These are phyloP conservation scores for Dendropsophus ebraccatus DNA, from an alignment of 2,113 vertebrate species.

Conservation along the genomic window DNA sequence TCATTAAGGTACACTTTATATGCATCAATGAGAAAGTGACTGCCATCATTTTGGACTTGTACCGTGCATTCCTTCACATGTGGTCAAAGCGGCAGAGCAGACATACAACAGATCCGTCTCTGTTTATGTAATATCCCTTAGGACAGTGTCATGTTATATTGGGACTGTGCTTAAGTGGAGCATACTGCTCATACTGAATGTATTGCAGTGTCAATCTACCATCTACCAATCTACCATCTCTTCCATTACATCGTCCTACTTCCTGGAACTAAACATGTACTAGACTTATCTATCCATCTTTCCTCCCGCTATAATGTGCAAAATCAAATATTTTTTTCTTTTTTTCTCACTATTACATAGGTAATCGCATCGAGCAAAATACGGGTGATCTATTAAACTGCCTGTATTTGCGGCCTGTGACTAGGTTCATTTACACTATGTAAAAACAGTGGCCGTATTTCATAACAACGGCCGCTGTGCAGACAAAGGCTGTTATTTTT, in stretches of 20 bases:
- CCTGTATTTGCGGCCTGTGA: too few relatives aligned
- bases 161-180: background rate
- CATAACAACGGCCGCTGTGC: too few relatives aligned
- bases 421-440: too few relatives aligned
- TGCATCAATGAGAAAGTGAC: constrained; percentile 22
- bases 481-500: too few relatives aligned
- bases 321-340: too few relatives aligned
- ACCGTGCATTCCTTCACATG: background rate
- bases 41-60: constrained; percentile 10
- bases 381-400: too few relatives aligned
- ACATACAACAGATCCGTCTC: background rate
- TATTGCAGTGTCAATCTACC: background rate
- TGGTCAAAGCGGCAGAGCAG: background rate
- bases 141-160: background rate
- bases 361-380: too few relatives aligned
- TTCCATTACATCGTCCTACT: background rate
- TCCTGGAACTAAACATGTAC: background rate
- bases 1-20: constrained; percentile 37
- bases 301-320: too few relatives aligned
- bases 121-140: background rate
- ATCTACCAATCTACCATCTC: background rate
- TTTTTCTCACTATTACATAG: too few relatives aligned
- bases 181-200: background rate
- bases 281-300: background rate
- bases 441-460: too few relatives aligned